Base-by-base conservation (phyloP, 2,113 vertebrate genomes). In the Cathartes aura region DNA sequence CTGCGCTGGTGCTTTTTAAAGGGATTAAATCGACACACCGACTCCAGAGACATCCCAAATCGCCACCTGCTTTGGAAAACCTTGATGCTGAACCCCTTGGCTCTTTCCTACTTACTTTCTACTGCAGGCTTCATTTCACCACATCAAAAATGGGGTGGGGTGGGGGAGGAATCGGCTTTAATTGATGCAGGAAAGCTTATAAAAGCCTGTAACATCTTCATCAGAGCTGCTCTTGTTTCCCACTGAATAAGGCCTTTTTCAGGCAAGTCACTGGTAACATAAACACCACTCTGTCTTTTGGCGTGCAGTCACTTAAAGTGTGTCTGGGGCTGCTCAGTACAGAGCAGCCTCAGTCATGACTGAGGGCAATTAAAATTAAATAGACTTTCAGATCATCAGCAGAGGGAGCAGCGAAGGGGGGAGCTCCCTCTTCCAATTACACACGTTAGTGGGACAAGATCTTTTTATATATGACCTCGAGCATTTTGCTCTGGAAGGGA, bases 161-260 rank as follows among this genome's bases (percentile, higher is more conserved):
- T n/a, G 10, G 29, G 8, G 62, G 50, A 21, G 34, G 27, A 26
- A 48, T 62, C 5, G 2, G 11, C 5, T 29, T 18, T 60, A 83
- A 72, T 60, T 34, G 79, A 83, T 67, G 32, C 43, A 81, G 84
- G 70, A 32, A 88, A 83, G 80, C 32, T 87, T 87, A 85, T 38
- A 63, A 90, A 96, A 76, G 68, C 38, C 68, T 64, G n/a, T 73
- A 45, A 17, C 11, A 21, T 90, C 95, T 86, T 74, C 92, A 45
- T 79, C 56, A 91, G 88, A 93, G 86, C 71, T 23, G 66, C 79
- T 85, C 74, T 88, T 83, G 83, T 90, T 83, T 26, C 53, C 17
- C 8, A 9, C 32, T 89, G 94, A 97, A 92, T 78, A 18, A 73
- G n/a, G 38, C 67, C 60, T 74, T 93, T 88, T 78, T 56, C 47